Evolutionary conservation across 2,113 vertebrate species (phyloP), one percentile per base, ranked within the genome.

Genomic region (Triplophysa siluroides): DNA sequence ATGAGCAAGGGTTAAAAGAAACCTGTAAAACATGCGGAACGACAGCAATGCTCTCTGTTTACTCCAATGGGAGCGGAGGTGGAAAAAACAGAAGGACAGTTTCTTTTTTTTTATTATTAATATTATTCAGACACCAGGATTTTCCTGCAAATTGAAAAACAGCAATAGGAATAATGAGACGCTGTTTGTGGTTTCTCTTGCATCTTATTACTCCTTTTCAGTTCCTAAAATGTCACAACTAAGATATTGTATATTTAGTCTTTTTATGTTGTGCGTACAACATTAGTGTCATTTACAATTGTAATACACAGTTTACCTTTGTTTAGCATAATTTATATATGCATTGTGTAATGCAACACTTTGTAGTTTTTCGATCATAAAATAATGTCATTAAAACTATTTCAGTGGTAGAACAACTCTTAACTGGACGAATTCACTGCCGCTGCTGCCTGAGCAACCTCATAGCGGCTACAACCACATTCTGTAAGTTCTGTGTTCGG

Each of bases 1-100:
- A 38, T 52, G 62, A 71, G 65, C 16, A 81, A 70, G n/a, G 60
- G 64, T 68, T 81, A 78, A 76, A 14, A 24, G 19, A 70, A 66
- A 54, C 58, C 38, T 29, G 50, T 23, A 65, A 10, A 50, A 69
- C 43, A 79, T 24, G 21, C 12, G 47, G 38, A 70, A 69, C 13
- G 29, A 69, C 47, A 69, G 13, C 52, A 19, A 61, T 18, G 38
- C 61, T 52, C 54, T 74, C 24, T 66, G 23, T 73, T 77, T 76
- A 76, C 33, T 66, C 52, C 16, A 52, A 62, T 21, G 18, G 33
- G 38, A 62, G 54, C 58, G 38, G 54, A 54, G 7, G 10, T 23
- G 23, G 50, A 9, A 47, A 72, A 80, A 41, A 64, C 26, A 63
- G 18, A 63, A 8, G 50, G 45, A 13, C 33, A 8, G 54, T 73